phyloP scores from a whole-genome alignment of 2,797 vertebrate species.

The Acanthopagrus latus region DNA sequence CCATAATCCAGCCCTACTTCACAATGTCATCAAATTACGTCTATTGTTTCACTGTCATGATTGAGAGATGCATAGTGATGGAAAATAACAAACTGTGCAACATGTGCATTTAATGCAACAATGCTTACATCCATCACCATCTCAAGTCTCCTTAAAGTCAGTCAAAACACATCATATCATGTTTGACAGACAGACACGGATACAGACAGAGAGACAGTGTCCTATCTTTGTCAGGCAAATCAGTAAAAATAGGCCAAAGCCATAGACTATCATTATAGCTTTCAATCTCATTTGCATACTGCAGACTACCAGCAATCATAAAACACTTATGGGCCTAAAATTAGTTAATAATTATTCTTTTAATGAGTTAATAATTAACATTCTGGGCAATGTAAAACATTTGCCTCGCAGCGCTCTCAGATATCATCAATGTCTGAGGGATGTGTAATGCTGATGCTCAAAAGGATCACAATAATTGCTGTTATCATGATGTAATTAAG shows the following conservation, averaged over 20 bases:
- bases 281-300: not conserved
- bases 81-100: no score
- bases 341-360: not conserved
- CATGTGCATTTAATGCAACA: conserved; percentile 6
- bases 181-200: not conserved
- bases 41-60: no score
- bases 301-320: not conserved
- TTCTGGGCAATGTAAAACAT: not conserved
- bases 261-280: not conserved
- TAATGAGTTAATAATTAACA: not conserved
- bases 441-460: conserved; percentile 5
- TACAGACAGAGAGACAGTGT: not conserved
- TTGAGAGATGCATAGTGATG: no score
- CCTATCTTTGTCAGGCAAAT: not conserved
- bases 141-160: conserved; percentile 4
- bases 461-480: not conserved
- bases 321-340: not conserved
- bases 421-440: not conserved
- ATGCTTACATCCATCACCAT: conserved; percentile 16
- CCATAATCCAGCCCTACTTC: no score
- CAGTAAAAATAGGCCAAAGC: not conserved
- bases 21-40: no score
- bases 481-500: not conserved
- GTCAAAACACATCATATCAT: conserved; percentile 12
- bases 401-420: not conserved